Percentiles rank a stretch among this genome's conserved stretches.
phyloP scores from a whole-genome alignment of 2,797 vertebrate species.

The Pipistrellus nathusii region DNA sequence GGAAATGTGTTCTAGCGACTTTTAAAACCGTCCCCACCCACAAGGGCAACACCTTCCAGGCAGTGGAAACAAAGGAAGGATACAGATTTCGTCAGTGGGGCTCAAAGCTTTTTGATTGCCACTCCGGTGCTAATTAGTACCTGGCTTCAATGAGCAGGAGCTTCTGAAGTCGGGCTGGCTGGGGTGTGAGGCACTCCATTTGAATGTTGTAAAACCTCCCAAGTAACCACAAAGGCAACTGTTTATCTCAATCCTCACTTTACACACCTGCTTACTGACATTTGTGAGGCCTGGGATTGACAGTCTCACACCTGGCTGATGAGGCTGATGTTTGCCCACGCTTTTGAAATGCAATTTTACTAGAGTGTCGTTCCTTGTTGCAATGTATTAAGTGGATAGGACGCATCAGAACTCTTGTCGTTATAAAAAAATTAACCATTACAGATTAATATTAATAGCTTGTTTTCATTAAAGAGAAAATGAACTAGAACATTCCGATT shows the following conservation, averaged over 20 bases:
- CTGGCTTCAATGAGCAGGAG: neutral
- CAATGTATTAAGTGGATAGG: neutral
- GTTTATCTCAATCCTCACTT: slow-evolving; percentile 71
- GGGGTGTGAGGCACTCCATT: slow-evolving; percentile 33
- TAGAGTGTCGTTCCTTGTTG: neutral
- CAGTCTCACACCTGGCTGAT: slow-evolving; percentile 79
- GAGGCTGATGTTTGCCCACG: slow-evolving; percentile 56
- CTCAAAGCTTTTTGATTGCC: slow-evolving; percentile 40
- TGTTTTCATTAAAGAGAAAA: slow-evolving; percentile 59
- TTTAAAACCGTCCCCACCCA: neutral
- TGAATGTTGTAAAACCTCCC: slow-evolving; percentile 68
- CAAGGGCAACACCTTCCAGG: neutral
- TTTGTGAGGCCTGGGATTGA: slow-evolving; percentile 74
- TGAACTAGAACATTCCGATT: neutral
- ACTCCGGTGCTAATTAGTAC: slow-evolving; percentile 64
- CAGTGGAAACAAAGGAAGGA: slow-evolving; percentile 31
- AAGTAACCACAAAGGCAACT: slow-evolving; percentile 71
- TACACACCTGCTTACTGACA: slow-evolving; percentile 73
- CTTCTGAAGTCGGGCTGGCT: slow-evolving; percentile 4
- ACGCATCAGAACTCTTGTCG: slow-evolving; percentile 31
- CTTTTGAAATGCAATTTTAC: slow-evolving; percentile 63
- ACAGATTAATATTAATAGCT: slow-evolving; percentile 68
- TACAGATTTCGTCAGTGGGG: slow-evolving; percentile 6
- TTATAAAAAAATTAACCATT: slow-evolving; percentile 55
- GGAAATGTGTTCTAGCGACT: neutral